Evolutionary conservation across 2,797 vertebrate genomes (phyloP), one percentile per base, ranked within the genome.

Genomic region (Falco rusticolus): DNA sequence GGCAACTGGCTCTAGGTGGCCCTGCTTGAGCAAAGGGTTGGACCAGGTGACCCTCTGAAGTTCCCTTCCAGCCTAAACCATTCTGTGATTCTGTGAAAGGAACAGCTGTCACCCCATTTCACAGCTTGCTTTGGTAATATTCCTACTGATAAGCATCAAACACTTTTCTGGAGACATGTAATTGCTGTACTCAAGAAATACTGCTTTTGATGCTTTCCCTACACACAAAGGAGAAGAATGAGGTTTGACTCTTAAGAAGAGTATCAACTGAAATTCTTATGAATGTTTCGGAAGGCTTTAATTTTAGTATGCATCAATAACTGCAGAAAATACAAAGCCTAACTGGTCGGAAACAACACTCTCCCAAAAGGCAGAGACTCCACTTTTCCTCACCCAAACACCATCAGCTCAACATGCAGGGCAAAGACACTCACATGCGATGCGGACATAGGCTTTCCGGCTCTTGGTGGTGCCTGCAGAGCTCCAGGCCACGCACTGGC

Each of bases 401-500:
- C 5, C 37, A 11, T 0, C 4, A 0, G 24, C 50, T 47, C 24
- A 10, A 13, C 6, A 5, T 0, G 5, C 33, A n/a, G 6, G 13
- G 22, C 8, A 11, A 4, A 39, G 47, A 26, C 89, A 99, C 99
- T 99, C 97, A 99, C 99, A 99, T 74, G 99, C 99, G 5, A 99
- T 99, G 95, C 99, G 99, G 78, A 99, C 99, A 5, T 99, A 99
- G 72, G 99, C 99, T 96, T 99, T 99, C 45, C 99, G 98, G 97
- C 99, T 99, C 98, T 99, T 99, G 61, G 99, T 99, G 95, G 99
- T 99, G 89, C 99, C 99, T 0, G 99, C 99, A 0, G 99, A 99
- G 97, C 99, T 99, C 99, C 99, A 99, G 96, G 99, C 99, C 56
- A 99, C 99, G 70, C 99, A 99, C 97, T 99, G 99, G 97, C 99